Conservation (phyloP, 2,888 invertebrate species). For the Tinea pellionella region DNA sequence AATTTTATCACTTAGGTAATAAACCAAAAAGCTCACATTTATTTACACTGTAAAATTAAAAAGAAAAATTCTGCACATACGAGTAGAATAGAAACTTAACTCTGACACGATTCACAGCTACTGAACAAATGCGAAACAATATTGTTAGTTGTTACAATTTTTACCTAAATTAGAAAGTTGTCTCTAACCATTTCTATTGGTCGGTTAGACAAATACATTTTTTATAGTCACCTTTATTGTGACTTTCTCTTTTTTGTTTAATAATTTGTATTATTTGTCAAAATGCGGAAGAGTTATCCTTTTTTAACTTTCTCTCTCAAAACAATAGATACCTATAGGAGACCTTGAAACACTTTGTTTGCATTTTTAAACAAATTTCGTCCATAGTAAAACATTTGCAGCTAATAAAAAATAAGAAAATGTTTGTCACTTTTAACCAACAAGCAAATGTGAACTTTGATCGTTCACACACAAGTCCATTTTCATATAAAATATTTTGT, state of each 20-base stretch:
- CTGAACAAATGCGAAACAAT: constrained; percentile 27
- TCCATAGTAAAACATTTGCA: neutral
- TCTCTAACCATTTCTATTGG: constrained; percentile 41
- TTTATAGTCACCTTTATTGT: constrained; percentile 38
- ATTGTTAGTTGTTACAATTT: constrained; percentile 31
- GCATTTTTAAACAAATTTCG: neutral
- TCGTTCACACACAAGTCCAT: no score
- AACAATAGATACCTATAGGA: constrained; percentile 38
- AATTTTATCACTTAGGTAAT: no score
- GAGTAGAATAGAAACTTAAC: neutral
- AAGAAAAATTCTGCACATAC: no score
- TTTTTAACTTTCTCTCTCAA: constrained; percentile 54
- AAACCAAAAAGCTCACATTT: no score
- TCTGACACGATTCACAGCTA: neutral
- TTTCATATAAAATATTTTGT: no score
- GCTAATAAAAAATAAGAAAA: no score
- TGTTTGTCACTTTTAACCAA: no score
- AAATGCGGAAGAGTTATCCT: constrained; percentile 50
- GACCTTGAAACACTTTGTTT: neutral
- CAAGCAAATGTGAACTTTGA: no score
- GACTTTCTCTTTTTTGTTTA: constrained; percentile 68
- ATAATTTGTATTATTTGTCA: constrained; percentile 46
- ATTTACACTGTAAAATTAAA: no score
- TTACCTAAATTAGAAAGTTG: constrained; percentile 60
- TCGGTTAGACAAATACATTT: constrained; percentile 34